A percentile compares a stretch with the other conserved stretches of the same genome.
These are phyloP conservation scores for Propsilocerus akamusi DNA, from an alignment of 1,140 invertebrate genomes.

Conservation along the genomic window DNA sequence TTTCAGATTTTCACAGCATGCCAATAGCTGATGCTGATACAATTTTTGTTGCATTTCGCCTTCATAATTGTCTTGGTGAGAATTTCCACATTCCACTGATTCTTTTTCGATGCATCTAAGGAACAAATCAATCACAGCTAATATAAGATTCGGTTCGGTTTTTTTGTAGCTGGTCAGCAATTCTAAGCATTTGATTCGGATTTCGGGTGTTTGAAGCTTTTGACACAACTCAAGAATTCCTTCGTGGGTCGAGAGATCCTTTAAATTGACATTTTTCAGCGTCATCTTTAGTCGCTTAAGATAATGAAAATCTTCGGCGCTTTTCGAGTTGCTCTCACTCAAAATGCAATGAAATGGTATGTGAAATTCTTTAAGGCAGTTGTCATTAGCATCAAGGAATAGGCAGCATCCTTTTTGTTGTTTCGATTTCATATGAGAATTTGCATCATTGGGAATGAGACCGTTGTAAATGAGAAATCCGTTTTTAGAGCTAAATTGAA, in stretches of 20 bases:
- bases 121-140: neutral
- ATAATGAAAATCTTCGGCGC: conserved; percentile 70
- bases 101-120: neutral
- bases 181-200: conserved; percentile 50
- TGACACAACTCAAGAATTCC: conserved; percentile 29
- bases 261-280: conserved; percentile 28
- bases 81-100: neutral
- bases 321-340: conserved; percentile 70
- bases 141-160: conserved; percentile 25
- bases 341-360: conserved; percentile 81
- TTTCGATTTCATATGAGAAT: conserved; percentile 27
- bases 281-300: conserved; percentile 57
- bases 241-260: conserved; percentile 28
- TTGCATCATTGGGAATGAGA: conserved; percentile 31
- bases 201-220: conserved; percentile 55
- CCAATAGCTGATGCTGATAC: neutral
- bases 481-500: conserved; percentile 67
- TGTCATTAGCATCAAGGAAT: conserved; percentile 64
- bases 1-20: conserved; percentile 14
- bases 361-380: conserved; percentile 51
- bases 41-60: neutral
- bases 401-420: conserved; percentile 46
- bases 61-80: neutral
- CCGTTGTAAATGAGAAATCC: conserved; percentile 59
- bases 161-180: conserved; percentile 43